Evolutionary conservation across 1,140 invertebrate species (phyloP).

Genomic region (Akabosia matsudoensis): DNA sequence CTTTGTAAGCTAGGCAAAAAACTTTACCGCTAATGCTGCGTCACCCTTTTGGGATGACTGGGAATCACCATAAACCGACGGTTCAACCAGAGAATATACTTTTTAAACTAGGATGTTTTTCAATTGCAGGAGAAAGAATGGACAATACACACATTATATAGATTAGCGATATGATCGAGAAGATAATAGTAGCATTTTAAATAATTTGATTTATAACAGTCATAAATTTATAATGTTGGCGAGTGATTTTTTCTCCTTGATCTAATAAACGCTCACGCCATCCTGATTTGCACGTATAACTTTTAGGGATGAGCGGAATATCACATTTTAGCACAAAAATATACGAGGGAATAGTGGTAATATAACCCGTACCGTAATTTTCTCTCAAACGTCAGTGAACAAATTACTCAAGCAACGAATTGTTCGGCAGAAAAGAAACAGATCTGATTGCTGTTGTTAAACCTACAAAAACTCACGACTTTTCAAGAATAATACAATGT

Average conservation of each 20-base stretch:
- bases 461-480: conserved; percentile 16
- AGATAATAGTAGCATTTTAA: no score
- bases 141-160: no score
- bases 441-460: conserved; percentile 22
- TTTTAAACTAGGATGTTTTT: no score
- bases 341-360: conserved; percentile 5
- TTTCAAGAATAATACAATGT: conserved; percentile 17
- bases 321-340: no score
- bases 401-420: not conserved
- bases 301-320: no score
- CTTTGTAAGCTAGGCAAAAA: no score
- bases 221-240: not conserved
- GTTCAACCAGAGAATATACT: no score
- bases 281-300: conserved; percentile 5
- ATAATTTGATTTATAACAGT: not conserved
- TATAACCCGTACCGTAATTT: not conserved
- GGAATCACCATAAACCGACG: no score
- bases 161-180: no score
- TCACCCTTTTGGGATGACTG: no score
- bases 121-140: no score
- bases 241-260: not conserved
- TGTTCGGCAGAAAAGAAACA: not conserved
- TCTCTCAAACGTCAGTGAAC: not conserved
- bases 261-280: not conserved
- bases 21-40: no score